These are phyloP conservation scores for Serilophus lunatus DNA, from an alignment of 2,113 vertebrate species.

Conservation along the genomic window DNA sequence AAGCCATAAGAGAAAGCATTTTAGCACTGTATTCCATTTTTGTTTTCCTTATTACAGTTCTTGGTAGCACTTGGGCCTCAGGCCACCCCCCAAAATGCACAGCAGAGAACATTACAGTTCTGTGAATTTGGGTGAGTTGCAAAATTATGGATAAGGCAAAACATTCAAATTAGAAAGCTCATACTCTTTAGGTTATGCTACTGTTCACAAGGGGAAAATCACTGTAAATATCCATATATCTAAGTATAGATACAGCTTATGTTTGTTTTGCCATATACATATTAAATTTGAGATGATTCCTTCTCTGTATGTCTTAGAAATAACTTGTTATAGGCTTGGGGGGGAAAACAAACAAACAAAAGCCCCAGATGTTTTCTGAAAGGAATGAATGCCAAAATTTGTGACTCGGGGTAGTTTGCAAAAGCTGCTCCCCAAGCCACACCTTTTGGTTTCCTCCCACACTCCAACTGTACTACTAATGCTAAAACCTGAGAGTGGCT, in stretches of 20 bases:
- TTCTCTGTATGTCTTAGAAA: not conserved
- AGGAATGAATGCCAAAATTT: not conserved
- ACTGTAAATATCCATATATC: not conserved
- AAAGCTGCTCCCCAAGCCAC: not conserved
- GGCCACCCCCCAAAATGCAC: not conserved
- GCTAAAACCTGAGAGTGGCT: not conserved
- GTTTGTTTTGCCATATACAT: not conserved
- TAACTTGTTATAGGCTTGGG: not conserved
- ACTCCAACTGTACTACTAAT: not conserved
- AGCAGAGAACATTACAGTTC: not conserved
- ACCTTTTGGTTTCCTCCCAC: not conserved
- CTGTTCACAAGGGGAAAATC: not conserved
- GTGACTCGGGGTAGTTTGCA: not conserved
- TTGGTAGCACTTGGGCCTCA: not conserved
- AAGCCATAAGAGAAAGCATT: not conserved
- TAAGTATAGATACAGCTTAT: not conserved
- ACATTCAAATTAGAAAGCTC: not conserved
- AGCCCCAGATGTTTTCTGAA: not conserved
- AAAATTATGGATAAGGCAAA: not conserved
- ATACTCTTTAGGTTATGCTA: not conserved
- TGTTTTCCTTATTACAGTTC: not conserved
- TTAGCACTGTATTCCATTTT: not conserved
- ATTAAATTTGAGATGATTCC: not conserved
- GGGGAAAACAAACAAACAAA: accelerated
- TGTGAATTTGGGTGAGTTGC: not conserved